phyloP scores from a whole-genome alignment of 2,888 invertebrate genomes.

The Spatulosminthurus flaviceps region DNA sequence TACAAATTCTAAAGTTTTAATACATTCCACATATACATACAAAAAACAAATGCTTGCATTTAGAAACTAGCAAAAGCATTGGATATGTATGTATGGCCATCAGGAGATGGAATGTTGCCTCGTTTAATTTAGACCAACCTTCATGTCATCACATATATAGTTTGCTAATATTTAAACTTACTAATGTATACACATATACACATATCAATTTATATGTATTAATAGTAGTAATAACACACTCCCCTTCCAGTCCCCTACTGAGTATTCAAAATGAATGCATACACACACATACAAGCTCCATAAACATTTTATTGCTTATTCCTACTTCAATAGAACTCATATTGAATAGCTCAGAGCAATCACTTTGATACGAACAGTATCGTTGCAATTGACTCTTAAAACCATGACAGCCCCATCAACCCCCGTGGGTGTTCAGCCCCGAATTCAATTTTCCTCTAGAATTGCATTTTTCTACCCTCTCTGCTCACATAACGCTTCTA shows the following conservation, averaged over 20 bases:
- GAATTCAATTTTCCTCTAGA: conserved; percentile 5
- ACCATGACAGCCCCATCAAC: conserved; percentile 18
- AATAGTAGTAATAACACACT: no score
- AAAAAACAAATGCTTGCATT: no score
- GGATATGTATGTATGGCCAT: not conserved
- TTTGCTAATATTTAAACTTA: conserved; percentile 12
- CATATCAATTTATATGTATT: no score
- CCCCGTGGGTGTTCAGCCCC: conserved; percentile 5
- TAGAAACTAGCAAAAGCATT: no score
- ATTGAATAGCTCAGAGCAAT: conserved; percentile 4
- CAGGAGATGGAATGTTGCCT: conserved; percentile 25
- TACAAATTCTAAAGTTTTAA: no score
- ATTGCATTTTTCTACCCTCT: conserved; percentile 8
- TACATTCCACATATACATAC: not conserved
- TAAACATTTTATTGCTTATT: conserved; percentile 7
- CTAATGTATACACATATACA: no score
- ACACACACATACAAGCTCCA: no score
- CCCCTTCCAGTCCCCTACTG: no score
- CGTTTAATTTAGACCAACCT: not conserved
- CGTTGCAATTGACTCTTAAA: not conserved
- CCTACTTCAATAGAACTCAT: not conserved
- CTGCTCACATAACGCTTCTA: not conserved
- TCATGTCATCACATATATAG: conserved; percentile 21
- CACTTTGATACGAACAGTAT: conserved; percentile 18
- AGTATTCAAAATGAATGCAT: not conserved